Conservation (phyloP, 2,113 vertebrate genomes). For the Hyperoodon ampullatus region DNA sequence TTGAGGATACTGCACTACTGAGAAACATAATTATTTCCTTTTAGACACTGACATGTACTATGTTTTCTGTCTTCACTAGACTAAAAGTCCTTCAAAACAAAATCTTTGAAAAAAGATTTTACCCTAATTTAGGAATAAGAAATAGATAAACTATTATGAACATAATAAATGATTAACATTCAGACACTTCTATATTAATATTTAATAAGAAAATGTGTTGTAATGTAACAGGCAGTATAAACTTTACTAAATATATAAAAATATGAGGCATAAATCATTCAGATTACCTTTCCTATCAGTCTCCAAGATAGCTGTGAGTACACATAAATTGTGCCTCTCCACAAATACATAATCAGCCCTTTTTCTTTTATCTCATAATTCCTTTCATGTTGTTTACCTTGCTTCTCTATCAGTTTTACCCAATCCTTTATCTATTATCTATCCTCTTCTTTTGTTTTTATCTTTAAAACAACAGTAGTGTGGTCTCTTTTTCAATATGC, state of each 20-base stretch:
- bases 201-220: slow-evolving; percentile 67
- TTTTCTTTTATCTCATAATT: not conserved
- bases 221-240: slow-evolving; percentile 23
- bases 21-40: not conserved
- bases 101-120: slow-evolving; percentile 16
- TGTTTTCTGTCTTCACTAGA: slow-evolving; percentile 38
- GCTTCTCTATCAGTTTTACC: not conserved
- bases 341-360: not conserved
- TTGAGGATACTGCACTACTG: not conserved
- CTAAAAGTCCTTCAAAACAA: slow-evolving; percentile 62
- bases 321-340: not conserved
- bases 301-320: not conserved
- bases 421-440: not conserved
- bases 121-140: slow-evolving; percentile 61
- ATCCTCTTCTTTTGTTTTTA: not conserved
- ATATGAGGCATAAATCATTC: slow-evolving; percentile 52
- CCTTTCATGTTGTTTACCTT: not conserved
- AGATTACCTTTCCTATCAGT: not conserved
- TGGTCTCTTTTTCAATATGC: not conserved
- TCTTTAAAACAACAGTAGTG: not conserved
- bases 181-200: slow-evolving; percentile 61
- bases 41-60: not conserved
- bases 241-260: slow-evolving; percentile 57
- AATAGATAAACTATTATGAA: slow-evolving; percentile 54
- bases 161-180: slow-evolving; percentile 67